Evolutionary conservation across 2,113 vertebrate species (phyloP).

Genomic region (Antechinus stuartii): DNA sequence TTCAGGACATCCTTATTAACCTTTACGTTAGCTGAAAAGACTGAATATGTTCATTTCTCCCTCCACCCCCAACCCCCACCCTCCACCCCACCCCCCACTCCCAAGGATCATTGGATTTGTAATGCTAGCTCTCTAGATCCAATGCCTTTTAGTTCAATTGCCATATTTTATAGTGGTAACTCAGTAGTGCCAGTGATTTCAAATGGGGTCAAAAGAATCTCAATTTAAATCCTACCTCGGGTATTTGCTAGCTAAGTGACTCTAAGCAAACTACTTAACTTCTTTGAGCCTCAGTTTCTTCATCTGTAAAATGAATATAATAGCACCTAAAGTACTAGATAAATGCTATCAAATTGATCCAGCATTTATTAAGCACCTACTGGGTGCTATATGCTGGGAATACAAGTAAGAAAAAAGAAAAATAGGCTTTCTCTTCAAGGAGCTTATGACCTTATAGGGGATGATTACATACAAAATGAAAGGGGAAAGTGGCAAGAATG

Average conservation of each 20-base stretch:
- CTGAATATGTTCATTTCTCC: not conserved
- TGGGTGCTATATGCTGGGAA: not conserved
- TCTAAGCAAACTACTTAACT: not conserved
- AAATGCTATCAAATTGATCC: not conserved
- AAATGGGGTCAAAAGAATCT: not conserved
- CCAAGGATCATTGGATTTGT: not conserved
- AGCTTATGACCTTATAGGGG: not conserved
- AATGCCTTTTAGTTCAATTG: not conserved
- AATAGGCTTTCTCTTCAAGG: not conserved
- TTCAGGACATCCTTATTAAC: not conserved
- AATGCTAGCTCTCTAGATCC: not conserved
- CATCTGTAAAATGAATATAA: not conserved
- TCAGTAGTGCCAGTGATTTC: not conserved
- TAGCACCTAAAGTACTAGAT: not conserved
- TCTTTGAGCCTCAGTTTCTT: not conserved
- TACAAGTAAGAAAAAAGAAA: not conserved
- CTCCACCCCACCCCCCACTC: too few relatives aligned
- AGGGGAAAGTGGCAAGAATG: not conserved
- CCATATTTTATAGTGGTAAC: not conserved
- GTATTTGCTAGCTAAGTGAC: not conserved
- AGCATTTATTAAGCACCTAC: not conserved
- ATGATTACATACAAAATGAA: not conserved
- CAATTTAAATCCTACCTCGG: not conserved
- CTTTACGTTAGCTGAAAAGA: not conserved
- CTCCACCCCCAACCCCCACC: too few relatives aligned